A percentile compares a stretch with the other conserved stretches of the same genome.
These are phyloP conservation scores for Diploscapter pachys DNA, from an alignment of 1,140 invertebrate genomes.

Conservation along the genomic window DNA sequence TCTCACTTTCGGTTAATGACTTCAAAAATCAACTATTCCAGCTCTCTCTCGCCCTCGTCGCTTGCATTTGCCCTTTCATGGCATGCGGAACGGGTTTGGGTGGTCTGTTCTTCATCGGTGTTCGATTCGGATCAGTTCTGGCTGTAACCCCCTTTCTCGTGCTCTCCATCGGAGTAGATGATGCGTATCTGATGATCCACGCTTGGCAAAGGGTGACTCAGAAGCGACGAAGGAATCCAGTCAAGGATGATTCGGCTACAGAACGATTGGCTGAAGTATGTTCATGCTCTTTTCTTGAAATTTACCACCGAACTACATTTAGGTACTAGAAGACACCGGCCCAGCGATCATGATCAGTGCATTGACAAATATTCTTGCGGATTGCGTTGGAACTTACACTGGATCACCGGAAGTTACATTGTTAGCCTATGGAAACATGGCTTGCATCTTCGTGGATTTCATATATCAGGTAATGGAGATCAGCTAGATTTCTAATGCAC, in stretches of 20 bases:
- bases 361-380: conserved; percentile 46
- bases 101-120: conserved; percentile 35
- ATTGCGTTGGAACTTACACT: conserved; percentile 41
- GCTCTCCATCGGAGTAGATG: conserved; percentile 44
- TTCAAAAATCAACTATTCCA: conserved; percentile 16
- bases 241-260: conserved; percentile 23
- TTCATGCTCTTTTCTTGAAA: not conserved
- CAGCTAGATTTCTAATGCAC: too few relatives aligned
- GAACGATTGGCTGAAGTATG: conserved; percentile 31
- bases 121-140: conserved; percentile 42
- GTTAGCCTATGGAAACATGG: conserved; percentile 46
- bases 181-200: conserved; percentile 42
- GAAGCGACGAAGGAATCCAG: conserved; percentile 24
- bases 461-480: conserved; percentile 44
- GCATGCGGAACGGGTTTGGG: conserved; percentile 44
- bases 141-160: conserved; percentile 43
- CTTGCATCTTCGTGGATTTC: conserved; percentile 53
- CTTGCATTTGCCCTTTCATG: conserved; percentile 44
- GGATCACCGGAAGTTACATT: conserved; percentile 44
- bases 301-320: conserved; percentile 18
- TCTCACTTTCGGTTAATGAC: not conserved
- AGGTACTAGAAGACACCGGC: conserved; percentile 33
- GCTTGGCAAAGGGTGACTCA: conserved; percentile 39
- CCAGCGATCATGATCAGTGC: conserved; percentile 43
- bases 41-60: conserved; percentile 40